These are phyloP conservation scores for Blastomussa wellsi DNA, from an alignment of 92 coral and sea anemone genomes.

Conservation along the genomic window DNA sequence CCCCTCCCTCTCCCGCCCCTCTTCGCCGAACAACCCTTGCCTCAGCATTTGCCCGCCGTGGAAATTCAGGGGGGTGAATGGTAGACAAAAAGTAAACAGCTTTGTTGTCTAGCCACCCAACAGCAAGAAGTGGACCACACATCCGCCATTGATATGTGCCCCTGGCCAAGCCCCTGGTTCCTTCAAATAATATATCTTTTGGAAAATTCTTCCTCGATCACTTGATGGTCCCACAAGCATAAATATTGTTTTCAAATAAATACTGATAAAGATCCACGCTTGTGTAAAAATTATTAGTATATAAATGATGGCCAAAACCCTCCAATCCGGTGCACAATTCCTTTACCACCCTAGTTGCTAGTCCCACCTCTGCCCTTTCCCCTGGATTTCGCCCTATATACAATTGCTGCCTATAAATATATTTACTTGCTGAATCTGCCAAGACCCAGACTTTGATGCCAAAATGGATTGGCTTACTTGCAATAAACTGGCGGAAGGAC, in stretches of 20 bases:
- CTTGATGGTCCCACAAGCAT: slow-evolving; percentile 44
- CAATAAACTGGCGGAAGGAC: slow-evolving; percentile 32
- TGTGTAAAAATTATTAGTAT: slow-evolving; percentile 34
- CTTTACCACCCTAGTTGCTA: slow-evolving; percentile 19
- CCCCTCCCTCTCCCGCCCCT: slow-evolving; percentile 48
- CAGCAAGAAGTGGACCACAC: slow-evolving; percentile 34
- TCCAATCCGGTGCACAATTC: slow-evolving; percentile 18
- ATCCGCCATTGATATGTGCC: slow-evolving; percentile 22
- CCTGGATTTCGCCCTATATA: slow-evolving; percentile 14
- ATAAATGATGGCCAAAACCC: slow-evolving; percentile 33
- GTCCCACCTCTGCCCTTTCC: not conserved
- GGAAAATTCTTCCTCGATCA: slow-evolving; percentile 13
- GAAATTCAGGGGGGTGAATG: slow-evolving; percentile 44
- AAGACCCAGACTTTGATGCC: slow-evolving; percentile 32
- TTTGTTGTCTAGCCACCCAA: slow-evolving; percentile 42
- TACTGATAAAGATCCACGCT: no score
- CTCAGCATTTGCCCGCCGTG: no score
- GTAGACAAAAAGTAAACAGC: slow-evolving; percentile 32
- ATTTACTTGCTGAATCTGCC: slow-evolving; percentile 20
- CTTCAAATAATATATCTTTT: not conserved
- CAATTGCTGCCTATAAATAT: slow-evolving; percentile 17
- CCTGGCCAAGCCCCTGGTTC: no score
- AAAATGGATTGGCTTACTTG: no score
- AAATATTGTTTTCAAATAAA: slow-evolving; percentile 29
- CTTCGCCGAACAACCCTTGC: slow-evolving; percentile 34